Conservation (phyloP, 2,888 invertebrate species). For the Plemyria rubiginata region DNA sequence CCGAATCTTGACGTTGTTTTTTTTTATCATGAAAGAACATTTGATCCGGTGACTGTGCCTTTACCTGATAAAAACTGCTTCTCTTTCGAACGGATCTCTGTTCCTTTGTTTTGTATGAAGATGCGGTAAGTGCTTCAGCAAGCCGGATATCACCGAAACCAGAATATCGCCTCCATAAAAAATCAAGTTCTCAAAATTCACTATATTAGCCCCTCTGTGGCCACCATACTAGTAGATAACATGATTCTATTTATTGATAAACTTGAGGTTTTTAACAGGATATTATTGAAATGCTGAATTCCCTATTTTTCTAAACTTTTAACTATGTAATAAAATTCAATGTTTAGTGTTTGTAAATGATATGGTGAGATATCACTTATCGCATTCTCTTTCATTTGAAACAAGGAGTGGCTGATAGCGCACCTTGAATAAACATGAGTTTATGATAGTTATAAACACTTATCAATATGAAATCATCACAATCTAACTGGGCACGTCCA, state of each 20-base stretch:
- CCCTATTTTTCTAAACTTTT: constrained; percentile 12
- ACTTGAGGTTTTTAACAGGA: background rate
- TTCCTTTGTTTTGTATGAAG: too few species aligned
- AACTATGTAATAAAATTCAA: constrained; percentile 7
- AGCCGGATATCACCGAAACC: too few species aligned
- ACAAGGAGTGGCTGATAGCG: constrained; percentile 32
- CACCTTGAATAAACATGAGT: constrained; percentile 14
- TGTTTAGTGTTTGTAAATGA: constrained; percentile 24
- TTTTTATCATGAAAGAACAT: too few species aligned
- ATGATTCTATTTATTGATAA: background rate
- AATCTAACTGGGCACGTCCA: constrained; percentile 7
- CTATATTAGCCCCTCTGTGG: too few species aligned
- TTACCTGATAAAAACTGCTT: too few species aligned
- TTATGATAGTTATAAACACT: constrained; percentile 5
- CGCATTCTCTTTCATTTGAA: constrained; percentile 31
- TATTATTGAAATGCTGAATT: background rate
- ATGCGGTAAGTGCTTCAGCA: too few species aligned
- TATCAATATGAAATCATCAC: constrained; percentile 18
- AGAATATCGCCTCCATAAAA: too few species aligned
- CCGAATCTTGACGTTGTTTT: too few species aligned
- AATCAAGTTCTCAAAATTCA: too few species aligned
- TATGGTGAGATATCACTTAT: constrained; percentile 25
- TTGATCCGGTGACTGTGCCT: too few species aligned
- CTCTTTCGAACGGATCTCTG: too few species aligned
- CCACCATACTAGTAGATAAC: too few species aligned